Base-by-base conservation (phyloP, 2,797 vertebrate genomes). In the Fringilla coelebs region DNA sequence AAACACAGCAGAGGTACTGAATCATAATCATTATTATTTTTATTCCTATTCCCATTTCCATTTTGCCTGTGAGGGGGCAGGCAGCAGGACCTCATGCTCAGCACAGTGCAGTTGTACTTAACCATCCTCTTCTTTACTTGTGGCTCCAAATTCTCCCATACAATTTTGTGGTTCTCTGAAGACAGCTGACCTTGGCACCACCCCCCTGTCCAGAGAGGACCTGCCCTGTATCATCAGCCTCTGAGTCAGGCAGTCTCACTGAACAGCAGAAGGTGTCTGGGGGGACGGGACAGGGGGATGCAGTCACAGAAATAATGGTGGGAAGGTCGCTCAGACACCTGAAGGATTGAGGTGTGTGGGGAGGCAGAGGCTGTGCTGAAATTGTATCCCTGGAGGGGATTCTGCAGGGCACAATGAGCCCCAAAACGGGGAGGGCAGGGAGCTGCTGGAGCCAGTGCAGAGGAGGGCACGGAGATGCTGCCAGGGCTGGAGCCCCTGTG, bases 381-480 rank as follows among this genome's bases (percentile, higher is more conserved):
- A 38, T 9, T 3, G 2, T 17, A 16, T 55, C n/a, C 49, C 60
- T 61, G 16, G 15, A n/a, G 36, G 41, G 52, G 46, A 28, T 85
- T 45, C 13, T 51, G 31, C 18, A 16, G n/a, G 13, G 26, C 4
- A 3, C 3, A 54, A 0, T 12, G 48, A 46, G 40, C 41, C 26
- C 48, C 62, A 54, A 3, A 66, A 29, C 11, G 36, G 18, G 4
- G 7, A 48, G 17, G 14, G 34, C 0, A 0, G 1, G 9, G 34
- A 68, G 15, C 32, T 36, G 63, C 63, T 66, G 63, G 2, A 34
- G 43, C 32, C 32, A 28, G 26, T 3, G 2, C 71, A 75, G 52
- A 66, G 52, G 52, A 74, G 41, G 31, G 3, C 67, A 12, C 1
- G 0, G 29, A 60, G 76, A 1, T 52, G 68, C 25, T 80, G 1